A percentile compares a stretch with the other conserved stretches of the same genome.
Evolutionary conservation across 1,140 invertebrate genomes (phyloP).

Genomic region (Aphis craccivora): DNA sequence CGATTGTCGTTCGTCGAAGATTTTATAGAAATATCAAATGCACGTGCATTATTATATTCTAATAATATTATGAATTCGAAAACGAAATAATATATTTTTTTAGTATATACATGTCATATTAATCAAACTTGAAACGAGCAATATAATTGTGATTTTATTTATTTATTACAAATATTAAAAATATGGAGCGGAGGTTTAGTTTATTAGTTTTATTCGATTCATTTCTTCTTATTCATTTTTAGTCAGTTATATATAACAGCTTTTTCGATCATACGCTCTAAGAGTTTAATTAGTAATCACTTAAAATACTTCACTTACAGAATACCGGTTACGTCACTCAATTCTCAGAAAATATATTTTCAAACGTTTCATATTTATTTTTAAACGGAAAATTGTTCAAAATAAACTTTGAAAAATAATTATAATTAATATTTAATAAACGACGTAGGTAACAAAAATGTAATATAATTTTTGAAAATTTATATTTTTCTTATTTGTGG

Average conservation of each 20-base stretch:
- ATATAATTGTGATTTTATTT: background rate
- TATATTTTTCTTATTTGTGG: background rate
- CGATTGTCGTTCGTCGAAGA: background rate
- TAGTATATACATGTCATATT: background rate
- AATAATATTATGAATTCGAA: background rate
- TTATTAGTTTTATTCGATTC: background rate
- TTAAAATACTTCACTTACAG: background rate
- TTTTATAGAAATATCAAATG: background rate
- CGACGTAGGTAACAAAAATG: background rate
- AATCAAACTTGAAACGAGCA: background rate
- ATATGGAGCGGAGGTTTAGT: background rate
- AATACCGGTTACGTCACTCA: background rate
- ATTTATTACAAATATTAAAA: background rate
- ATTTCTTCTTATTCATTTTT: background rate
- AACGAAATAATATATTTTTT: background rate
- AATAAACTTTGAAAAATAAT: background rate
- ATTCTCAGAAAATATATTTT: background rate
- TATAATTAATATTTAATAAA: slow-evolving; percentile 6
- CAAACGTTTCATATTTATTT: background rate
- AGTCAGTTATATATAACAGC: background rate
- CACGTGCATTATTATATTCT: background rate
- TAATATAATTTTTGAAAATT: background rate
- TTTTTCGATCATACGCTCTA: background rate
- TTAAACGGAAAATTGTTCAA: background rate
- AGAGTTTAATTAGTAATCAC: slow-evolving; percentile 1